Percentiles rank a stretch among this genome's conserved stretches.
phyloP scores from a whole-genome alignment of 2,113 vertebrate species.

The Callocephalon fimbriatum region DNA sequence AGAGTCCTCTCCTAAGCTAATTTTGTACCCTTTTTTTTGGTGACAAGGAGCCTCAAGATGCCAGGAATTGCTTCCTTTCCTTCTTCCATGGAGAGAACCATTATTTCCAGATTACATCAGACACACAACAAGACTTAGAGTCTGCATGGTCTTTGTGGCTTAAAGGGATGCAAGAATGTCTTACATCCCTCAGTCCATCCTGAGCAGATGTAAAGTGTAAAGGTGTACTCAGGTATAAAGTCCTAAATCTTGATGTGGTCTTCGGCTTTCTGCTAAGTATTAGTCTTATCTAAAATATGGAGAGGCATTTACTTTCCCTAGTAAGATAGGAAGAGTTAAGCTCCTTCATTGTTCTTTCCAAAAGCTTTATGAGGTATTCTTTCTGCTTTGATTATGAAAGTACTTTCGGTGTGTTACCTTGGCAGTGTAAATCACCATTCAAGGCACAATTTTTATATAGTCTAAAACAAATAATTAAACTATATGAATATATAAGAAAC shows the following conservation, averaged over 20 bases:
- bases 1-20: background rate
- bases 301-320: background rate
- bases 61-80: background rate
- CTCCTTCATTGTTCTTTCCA: background rate
- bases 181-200: background rate
- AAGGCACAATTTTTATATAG: background rate
- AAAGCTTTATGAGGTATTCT: background rate
- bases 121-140: fast-evolving
- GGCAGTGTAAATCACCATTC: background rate
- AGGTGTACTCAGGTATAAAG: background rate
- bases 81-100: background rate
- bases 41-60: background rate
- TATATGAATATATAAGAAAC: background rate
- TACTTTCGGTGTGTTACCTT: background rate
- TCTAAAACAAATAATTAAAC: background rate
- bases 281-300: background rate
- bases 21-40: background rate
- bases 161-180: background rate
- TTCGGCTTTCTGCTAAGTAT: background rate
- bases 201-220: background rate
- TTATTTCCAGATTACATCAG: background rate
- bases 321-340: background rate
- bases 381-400: background rate
- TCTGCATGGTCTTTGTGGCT: background rate
- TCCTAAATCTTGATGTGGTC: background rate